Base-by-base conservation (phyloP, 2,113 vertebrate species). In the Mormoops blainvillei region DNA sequence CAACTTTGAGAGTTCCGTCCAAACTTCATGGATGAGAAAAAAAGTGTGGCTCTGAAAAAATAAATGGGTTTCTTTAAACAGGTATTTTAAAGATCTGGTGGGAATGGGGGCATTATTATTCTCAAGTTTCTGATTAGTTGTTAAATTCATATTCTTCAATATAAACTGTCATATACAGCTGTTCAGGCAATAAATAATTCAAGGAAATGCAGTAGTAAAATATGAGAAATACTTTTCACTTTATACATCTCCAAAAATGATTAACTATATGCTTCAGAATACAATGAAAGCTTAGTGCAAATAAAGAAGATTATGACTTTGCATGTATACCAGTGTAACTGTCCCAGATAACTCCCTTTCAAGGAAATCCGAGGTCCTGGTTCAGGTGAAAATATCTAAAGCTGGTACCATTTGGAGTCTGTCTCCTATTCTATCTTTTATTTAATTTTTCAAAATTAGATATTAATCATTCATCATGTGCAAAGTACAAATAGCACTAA, bases 91-190 rank as follows among this genome's bases (percentile, higher is more conserved):
- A 73, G 89, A 41, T 50, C 48, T 76, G n/a, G 20, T 88, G 36
- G 14, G 7, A 87, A 67, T 52, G 15, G 2, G 31, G 48, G 4
- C n/a, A 50, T 87, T 73, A 74, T 20, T 82, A 56, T 18, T 68
- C 31, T 91, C 33, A 71, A 87, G 56, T 80, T 76, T 93, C 82
- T 91, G 65, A 14, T 41, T 90, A 68, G 54, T 43, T 85, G 38
- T 87, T 93, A 91, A 84, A 93, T 91, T 94, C 43, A 38, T 84
- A 20, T 91, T 84, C 77, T 90, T 88, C 45, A 80, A 4, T 91
- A 77, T 85, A 90, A 90, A 78, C 76, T 90, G 45, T 63, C 65
- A 85, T 80, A 41, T 3, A 43, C 11, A 45, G 10, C 8, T 56
- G 61, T 95, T 87, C 18, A 28, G 36, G 3, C 65, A 70, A 41